phyloP scores from a whole-genome alignment of 2,888 invertebrate species.

The Lomographa bimaculata region DNA sequence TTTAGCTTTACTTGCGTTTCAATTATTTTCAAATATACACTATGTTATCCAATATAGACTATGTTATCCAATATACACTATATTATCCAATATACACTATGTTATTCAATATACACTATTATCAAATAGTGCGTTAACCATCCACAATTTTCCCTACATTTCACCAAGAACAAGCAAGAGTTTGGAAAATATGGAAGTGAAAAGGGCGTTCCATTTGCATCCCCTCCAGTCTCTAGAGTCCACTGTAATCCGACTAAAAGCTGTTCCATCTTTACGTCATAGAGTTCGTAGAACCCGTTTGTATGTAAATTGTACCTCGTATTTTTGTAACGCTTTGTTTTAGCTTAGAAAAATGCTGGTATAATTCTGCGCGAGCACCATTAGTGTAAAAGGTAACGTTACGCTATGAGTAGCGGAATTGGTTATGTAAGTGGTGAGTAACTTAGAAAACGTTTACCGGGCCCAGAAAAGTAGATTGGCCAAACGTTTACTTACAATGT shows the following conservation, averaged over 20 bases:
- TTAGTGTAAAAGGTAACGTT: conserved; percentile 21
- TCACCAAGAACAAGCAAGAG: conserved; percentile 12
- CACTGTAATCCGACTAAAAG: conserved; percentile 61
- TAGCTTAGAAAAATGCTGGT: conserved; percentile 40
- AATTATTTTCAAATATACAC: too few relatives aligned
- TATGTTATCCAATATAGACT: too few relatives aligned
- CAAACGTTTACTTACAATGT: too few relatives aligned
- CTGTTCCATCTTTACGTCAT: conserved; percentile 41
- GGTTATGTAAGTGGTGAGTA: conserved; percentile 6
- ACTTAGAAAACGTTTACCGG: neutral
- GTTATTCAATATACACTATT: too few relatives aligned
- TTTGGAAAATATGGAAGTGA: conserved; percentile 13
- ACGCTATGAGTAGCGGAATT: conserved; percentile 11
- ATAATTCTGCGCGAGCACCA: conserved; percentile 30
- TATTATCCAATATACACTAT: too few relatives aligned
- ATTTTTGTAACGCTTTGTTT: conserved; percentile 39
- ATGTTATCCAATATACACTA: too few relatives aligned
- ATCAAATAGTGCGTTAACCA: too few relatives aligned
- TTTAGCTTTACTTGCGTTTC: too few relatives aligned
- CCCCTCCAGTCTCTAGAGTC: conserved; percentile 15
- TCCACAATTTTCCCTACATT: neutral
- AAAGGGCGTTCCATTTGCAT: conserved; percentile 19
- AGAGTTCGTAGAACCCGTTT: conserved; percentile 47
- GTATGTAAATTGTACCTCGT: conserved; percentile 52
- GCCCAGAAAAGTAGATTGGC: neutral